Conservation (phyloP, 1,140 invertebrate species). For the Lasaia peninsularis region DNA sequence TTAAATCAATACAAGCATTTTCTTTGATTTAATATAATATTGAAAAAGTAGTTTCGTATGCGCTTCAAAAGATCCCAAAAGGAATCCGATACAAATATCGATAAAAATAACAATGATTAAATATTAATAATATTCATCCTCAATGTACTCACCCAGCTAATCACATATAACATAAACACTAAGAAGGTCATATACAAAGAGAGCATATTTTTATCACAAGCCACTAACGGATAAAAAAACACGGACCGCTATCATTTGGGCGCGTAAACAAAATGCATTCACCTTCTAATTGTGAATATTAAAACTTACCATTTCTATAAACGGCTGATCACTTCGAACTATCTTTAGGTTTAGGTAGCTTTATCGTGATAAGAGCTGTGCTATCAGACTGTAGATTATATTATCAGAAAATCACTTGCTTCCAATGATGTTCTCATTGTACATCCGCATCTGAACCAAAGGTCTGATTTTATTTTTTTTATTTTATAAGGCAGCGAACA, state of each 20-base stretch:
- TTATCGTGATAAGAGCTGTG: constrained; percentile 38
- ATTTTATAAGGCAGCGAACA: too few species aligned
- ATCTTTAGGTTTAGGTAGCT: constrained; percentile 25
- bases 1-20: too few species aligned
- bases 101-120: too few species aligned
- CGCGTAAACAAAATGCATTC: constrained; percentile 21
- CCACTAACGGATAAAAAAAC: constrained; percentile 11
- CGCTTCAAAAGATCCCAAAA: too few species aligned
- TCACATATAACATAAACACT: constrained; percentile 40
- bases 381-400: constrained; percentile 26
- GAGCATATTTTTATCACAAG: constrained; percentile 32
- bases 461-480: neutral
- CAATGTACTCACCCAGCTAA: constrained; percentile 42
- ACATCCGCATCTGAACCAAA: constrained; percentile 16
- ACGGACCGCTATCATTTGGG: constrained; percentile 12
- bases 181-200: constrained; percentile 31
- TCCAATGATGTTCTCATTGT: constrained; percentile 7
- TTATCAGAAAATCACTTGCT: constrained; percentile 30
- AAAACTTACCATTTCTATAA: constrained; percentile 45
- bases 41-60: too few species aligned
- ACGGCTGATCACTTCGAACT: constrained; percentile 26
- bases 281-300: constrained; percentile 30
- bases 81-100: too few species aligned
- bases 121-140: neutral
- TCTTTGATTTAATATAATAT: too few species aligned